Percentiles rank a stretch among this genome's conserved stretches.
Evolutionary conservation across 2,888 invertebrate genomes (phyloP).

Genomic region (Dryadula phaetusa): DNA sequence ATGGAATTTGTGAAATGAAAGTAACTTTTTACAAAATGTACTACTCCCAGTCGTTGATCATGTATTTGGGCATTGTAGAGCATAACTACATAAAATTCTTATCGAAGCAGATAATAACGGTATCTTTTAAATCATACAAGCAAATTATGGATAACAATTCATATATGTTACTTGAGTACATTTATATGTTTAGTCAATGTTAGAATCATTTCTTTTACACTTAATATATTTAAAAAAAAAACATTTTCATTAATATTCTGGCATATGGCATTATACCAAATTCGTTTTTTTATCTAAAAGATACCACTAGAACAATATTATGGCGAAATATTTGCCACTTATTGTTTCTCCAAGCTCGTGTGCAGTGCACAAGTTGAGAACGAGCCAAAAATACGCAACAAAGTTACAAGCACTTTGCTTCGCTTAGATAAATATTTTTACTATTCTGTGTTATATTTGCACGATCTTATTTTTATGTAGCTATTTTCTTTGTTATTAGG

Average conservation of each 20-base stretch:
- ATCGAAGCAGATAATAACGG: too few relatives aligned
- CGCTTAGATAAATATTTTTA: constrained; percentile 33
- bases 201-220: too few relatives aligned
- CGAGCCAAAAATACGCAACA: constrained; percentile 42
- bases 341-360: constrained; percentile 31
- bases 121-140: too few relatives aligned
- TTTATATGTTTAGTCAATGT: too few relatives aligned
- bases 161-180: too few relatives aligned
- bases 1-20: too few relatives aligned
- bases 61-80: too few relatives aligned
- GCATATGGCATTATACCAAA: not conserved
- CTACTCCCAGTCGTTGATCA: too few relatives aligned
- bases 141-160: too few relatives aligned
- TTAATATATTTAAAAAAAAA: not conserved
- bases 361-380: constrained; percentile 34
- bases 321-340: constrained; percentile 21
- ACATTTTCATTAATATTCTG: constrained; percentile 1
- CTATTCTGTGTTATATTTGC: not conserved
- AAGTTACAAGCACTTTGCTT: constrained; percentile 38
- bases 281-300: not conserved
- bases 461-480: not conserved
- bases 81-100: too few relatives aligned
- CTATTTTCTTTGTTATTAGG: not conserved
- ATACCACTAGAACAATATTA: not conserved
- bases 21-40: too few relatives aligned